Evolutionary conservation across 2,888 invertebrate genomes (phyloP).

Genomic region (Molorchus minor): DNA sequence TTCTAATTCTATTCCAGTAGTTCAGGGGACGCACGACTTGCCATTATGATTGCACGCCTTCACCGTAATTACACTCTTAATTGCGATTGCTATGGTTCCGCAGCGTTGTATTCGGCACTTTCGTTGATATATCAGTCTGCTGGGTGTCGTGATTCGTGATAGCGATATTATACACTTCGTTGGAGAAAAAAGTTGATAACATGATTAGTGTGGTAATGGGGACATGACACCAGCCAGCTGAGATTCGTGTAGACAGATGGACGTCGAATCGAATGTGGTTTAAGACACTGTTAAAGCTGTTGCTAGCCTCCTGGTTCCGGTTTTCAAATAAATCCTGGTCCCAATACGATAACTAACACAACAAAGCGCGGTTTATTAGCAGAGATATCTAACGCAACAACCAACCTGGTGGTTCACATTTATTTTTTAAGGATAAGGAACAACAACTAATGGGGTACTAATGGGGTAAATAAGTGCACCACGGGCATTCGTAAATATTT

Average conservation of each 20-base stretch:
- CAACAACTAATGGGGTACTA: too few species aligned
- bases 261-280: too few species aligned
- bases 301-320: too few species aligned
- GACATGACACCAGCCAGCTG: background rate
- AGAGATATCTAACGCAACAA: too few species aligned
- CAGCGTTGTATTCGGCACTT: background rate
- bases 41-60: background rate
- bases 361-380: too few species aligned
- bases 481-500: too few species aligned
- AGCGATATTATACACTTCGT: background rate
- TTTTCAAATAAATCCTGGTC: too few species aligned
- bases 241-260: background rate
- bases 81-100: background rate
- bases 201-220: constrained; percentile 1
- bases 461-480: too few species aligned
- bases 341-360: too few species aligned
- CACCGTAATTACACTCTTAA: constrained; percentile 2
- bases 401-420: too few species aligned
- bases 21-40: background rate
- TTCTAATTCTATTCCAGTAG: constrained; percentile 9
- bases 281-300: too few species aligned
- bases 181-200: background rate
- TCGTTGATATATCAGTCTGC: constrained; percentile 1
- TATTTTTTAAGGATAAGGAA: too few species aligned
- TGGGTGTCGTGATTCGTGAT: background rate